These are phyloP conservation scores for Lasioglossum marginatum DNA, from an alignment of 2,888 invertebrate genomes.

Conservation along the genomic window DNA sequence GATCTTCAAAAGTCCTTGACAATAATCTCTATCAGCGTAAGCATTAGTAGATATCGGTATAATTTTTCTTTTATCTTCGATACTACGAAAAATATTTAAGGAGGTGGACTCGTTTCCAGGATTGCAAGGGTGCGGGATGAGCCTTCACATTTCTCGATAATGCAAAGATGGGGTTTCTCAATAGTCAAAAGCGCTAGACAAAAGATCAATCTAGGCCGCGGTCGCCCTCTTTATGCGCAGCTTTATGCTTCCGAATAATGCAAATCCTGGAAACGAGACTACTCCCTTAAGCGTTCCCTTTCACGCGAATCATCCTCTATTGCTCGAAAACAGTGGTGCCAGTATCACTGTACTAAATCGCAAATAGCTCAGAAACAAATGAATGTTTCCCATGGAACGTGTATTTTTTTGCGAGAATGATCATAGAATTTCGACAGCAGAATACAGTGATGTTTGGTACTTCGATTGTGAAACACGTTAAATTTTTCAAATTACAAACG, in stretches of 20 bases:
- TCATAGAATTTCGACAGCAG: neutral
- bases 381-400: neutral
- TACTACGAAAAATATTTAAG: neutral
- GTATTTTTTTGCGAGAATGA: neutral
- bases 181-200: too few relatives aligned
- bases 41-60: neutral
- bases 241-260: too few relatives aligned
- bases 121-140: too few relatives aligned
- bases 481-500: conserved; percentile 68
- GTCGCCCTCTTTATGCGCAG: too few relatives aligned
- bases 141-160: too few relatives aligned
- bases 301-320: neutral
- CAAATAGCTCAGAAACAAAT: neutral
- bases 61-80: neutral
- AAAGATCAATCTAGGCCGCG: too few relatives aligned
- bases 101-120: too few relatives aligned
- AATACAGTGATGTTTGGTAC: conserved; percentile 65
- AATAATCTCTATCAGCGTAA: neutral
- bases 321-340: conserved; percentile 61
- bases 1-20: neutral
- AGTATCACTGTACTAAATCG: conserved; percentile 60
- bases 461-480: conserved; percentile 52
- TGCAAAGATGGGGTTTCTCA: too few relatives aligned
- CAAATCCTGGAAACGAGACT: too few relatives aligned
- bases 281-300: neutral